Percentiles rank a stretch among this genome's conserved stretches.
Conservation (phyloP, 1,140 invertebrate species). For the Drosophila sulfurigaster region DNA sequence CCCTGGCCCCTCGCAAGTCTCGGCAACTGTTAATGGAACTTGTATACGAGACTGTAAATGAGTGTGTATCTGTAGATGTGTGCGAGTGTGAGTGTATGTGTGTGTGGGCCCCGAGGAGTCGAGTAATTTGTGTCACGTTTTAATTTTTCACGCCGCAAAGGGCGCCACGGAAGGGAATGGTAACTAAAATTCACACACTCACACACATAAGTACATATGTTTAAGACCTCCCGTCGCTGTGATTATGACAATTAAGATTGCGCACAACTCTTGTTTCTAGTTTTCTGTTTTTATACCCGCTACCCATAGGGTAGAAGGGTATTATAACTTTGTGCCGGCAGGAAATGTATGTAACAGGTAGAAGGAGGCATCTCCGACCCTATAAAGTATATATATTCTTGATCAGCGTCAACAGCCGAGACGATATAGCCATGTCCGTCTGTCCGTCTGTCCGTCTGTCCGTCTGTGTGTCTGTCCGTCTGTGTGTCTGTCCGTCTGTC, state of each 20-base stretch:
- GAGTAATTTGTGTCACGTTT: conserved; percentile 80
- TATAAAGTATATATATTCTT: too few species aligned
- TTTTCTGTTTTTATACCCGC: conserved; percentile 24
- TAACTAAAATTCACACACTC: conserved; percentile 8
- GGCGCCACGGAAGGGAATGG: conserved; percentile 34
- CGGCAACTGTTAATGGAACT: conserved; percentile 67
- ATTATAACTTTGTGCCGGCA: too few species aligned
- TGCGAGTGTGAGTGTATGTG: conserved; percentile 1
- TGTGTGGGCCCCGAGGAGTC: conserved; percentile 47
- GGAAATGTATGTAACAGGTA: too few species aligned
- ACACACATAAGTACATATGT: conserved; percentile 11
- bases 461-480: too few species aligned
- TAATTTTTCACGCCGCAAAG: conserved; percentile 78
- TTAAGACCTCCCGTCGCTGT: conserved; percentile 47
- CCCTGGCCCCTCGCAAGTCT: conserved; percentile 12
- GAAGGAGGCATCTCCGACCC: too few species aligned
- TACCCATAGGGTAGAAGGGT: too few species aligned
- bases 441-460: too few species aligned
- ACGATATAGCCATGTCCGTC: too few species aligned
- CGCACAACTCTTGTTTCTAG: conserved; percentile 44
- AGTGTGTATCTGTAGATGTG: conserved; percentile 23
- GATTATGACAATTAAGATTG: conserved; percentile 77
- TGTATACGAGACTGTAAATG: not conserved
- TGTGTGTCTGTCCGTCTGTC: too few species aligned
- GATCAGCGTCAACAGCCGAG: too few species aligned